Evolutionary conservation across 2,113 vertebrate genomes (phyloP).

Genomic region (Pygoscelis antarcticus): DNA sequence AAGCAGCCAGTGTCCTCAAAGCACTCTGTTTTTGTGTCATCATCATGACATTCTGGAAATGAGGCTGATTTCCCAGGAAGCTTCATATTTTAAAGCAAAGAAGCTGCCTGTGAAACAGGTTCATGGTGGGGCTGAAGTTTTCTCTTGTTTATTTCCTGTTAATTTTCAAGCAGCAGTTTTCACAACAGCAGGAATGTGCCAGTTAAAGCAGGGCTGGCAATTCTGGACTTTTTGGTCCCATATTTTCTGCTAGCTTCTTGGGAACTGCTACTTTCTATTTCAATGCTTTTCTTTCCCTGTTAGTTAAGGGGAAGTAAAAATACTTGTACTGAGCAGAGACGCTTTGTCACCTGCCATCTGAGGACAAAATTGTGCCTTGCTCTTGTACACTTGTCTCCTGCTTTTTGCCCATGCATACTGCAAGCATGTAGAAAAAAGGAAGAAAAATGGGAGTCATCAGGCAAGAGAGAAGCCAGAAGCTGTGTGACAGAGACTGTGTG

Average conservation of each 20-base stretch:
- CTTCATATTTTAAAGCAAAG: not conserved
- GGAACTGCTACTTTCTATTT: not conserved
- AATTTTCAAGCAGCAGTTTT: not conserved
- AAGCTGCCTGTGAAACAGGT: not conserved
- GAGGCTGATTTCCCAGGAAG: not conserved
- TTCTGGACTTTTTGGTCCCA: not conserved
- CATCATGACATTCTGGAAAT: not conserved
- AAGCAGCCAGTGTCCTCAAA: not conserved
- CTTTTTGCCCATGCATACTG: not conserved
- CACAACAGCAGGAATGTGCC: not conserved
- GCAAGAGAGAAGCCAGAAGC: not conserved
- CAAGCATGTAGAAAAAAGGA: not conserved
- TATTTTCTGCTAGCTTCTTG: not conserved
- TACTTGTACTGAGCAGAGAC: not conserved
- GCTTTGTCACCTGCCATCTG: not conserved
- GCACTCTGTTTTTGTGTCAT: not conserved
- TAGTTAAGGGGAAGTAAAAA: not conserved
- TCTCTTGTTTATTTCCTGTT: not conserved
- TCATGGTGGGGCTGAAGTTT: not conserved
- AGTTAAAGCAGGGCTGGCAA: not conserved
- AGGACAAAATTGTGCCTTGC: not conserved
- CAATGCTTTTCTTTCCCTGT: not conserved
- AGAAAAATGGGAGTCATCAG: not conserved
- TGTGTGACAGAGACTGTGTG: not conserved
- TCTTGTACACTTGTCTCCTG: not conserved